Conservation (phyloP, 2,797 vertebrate genomes). For the Telmatherina bonti region DNA sequence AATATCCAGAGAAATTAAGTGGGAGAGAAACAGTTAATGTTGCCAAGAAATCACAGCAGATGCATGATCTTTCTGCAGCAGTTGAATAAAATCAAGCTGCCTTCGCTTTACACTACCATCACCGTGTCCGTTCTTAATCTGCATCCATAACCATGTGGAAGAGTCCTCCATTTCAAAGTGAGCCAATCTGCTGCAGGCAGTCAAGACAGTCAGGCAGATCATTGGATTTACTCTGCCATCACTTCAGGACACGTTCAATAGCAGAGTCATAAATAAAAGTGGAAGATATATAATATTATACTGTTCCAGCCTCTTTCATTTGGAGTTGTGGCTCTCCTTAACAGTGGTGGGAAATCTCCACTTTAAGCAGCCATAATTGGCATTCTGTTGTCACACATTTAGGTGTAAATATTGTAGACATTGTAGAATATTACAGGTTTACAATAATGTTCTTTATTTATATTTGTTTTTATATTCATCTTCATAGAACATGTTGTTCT, state of each 20-base stretch:
- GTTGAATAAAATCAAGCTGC: no score
- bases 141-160: not conserved
- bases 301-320: no score
- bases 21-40: not conserved
- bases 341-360: not conserved
- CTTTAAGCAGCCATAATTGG: not conserved
- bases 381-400: not conserved
- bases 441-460: not conserved
- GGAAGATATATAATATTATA: no score
- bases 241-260: no score
- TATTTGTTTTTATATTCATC: not conserved
- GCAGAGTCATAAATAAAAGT: no score
- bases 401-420: no score
- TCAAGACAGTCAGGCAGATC: no score
- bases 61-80: not conserved
- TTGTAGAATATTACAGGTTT: no score
- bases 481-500: not conserved
- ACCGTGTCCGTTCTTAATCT: not conserved
- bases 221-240: no score
- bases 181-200: no score
- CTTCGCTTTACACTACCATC: no score
- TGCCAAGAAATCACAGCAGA: not conserved
- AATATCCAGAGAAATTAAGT: not conserved
- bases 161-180: not conserved
- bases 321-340: no score